These are phyloP conservation scores for Eustalomyia histrio DNA, from an alignment of 2,888 invertebrate species.

Conservation along the genomic window DNA sequence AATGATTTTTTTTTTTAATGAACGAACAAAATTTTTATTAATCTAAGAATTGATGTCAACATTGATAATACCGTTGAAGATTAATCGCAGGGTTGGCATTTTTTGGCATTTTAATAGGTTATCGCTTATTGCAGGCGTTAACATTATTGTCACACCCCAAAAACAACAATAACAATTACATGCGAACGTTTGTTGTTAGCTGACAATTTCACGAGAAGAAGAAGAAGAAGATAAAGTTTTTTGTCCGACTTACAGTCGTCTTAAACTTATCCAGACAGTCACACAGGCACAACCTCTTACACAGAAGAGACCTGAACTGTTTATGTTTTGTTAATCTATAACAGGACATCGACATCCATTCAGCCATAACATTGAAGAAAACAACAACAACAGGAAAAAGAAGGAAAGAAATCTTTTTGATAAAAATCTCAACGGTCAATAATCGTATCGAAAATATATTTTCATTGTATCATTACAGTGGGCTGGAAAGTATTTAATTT, in stretches of 20 bases:
- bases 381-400: constrained; percentile 35
- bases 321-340: constrained; percentile 53
- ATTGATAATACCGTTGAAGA: constrained; percentile 66
- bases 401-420: constrained; percentile 52
- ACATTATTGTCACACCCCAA: constrained; percentile 61
- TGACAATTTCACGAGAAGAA: constrained; percentile 21
- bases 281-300: neutral
- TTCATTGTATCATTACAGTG: constrained; percentile 36
- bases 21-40: constrained; percentile 10
- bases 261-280: constrained; percentile 13
- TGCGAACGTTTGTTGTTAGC: neutral
- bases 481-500: neutral
- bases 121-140: constrained; percentile 66
- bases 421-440: constrained; percentile 65
- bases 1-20: constrained; percentile 22
- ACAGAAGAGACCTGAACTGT: constrained; percentile 38
- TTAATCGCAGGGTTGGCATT: constrained; percentile 66
- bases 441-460: constrained; percentile 51
- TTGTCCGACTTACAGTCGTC: constrained; percentile 52
- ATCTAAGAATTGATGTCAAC: constrained; percentile 65
- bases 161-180: constrained; percentile 37
- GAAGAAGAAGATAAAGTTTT: constrained; percentile 27
- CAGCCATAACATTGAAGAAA: constrained; percentile 47
- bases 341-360: constrained; percentile 57
- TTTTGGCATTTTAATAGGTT: constrained; percentile 68